Percentiles rank a stretch among this genome's conserved stretches.
These are phyloP conservation scores for Deilephila porcellus DNA, from an alignment of 2,888 invertebrate species.

Conservation along the genomic window DNA sequence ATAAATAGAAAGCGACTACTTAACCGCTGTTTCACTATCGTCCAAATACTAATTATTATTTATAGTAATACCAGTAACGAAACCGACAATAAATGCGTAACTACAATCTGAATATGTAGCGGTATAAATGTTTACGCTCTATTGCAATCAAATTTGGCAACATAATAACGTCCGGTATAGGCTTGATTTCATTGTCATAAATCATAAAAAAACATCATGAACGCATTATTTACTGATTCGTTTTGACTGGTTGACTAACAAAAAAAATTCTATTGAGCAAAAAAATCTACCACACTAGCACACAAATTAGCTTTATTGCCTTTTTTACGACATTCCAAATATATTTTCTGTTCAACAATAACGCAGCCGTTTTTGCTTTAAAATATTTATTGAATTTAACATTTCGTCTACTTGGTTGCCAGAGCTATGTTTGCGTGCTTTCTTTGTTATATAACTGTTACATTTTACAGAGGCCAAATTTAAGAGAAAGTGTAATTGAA, in stretches of 20 bases:
- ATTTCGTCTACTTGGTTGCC: not conserved
- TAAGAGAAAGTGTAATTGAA: slow-evolving; percentile 29
- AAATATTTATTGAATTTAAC: slow-evolving; percentile 1
- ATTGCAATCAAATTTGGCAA: slow-evolving; percentile 67
- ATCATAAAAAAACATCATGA: slow-evolving; percentile 47
- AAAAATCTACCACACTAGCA: not conserved
- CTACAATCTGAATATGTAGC: not conserved
- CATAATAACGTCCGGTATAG: slow-evolving; percentile 58
- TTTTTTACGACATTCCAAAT: not conserved
- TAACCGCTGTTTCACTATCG: too few species aligned
- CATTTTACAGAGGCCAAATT: slow-evolving; percentile 35
- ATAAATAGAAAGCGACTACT: too few species aligned
- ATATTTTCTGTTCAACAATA: not conserved
- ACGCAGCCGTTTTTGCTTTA: not conserved
- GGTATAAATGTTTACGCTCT: slow-evolving; percentile 60
- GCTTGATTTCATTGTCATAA: slow-evolving; percentile 49
- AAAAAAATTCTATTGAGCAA: not conserved
- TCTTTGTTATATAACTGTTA: slow-evolving; percentile 23
- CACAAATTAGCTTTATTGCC: slow-evolving; percentile 2
- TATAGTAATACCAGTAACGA: not conserved
- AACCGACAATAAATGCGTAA: not conserved
- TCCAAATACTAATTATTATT: not conserved
- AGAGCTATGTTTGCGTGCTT: slow-evolving; percentile 30
- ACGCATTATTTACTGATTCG: slow-evolving; percentile 51
- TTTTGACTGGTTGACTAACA: slow-evolving; percentile 40